These are phyloP conservation scores for Zoanthus solanderi DNA, from an alignment of 92 coral and sea anemone species.

Conservation along the genomic window DNA sequence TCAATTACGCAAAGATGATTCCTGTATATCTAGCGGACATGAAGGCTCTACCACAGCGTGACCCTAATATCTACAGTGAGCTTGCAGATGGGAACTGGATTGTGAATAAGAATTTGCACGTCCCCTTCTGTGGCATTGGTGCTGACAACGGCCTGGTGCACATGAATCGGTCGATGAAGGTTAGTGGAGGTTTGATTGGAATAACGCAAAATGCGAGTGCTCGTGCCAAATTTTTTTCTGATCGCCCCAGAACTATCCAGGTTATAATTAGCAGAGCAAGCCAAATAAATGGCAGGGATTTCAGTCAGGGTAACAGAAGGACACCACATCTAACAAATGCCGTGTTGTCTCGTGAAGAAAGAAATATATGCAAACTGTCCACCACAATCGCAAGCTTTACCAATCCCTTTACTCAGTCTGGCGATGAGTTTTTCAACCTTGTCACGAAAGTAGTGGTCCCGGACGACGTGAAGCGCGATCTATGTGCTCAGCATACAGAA, in stretches of 20 bases:
- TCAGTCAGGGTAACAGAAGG: conserved; percentile 38
- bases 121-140: conserved; percentile 69
- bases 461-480: background rate
- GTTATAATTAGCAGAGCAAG: conserved; percentile 55
- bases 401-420: conserved; percentile 55
- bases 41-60: conserved; percentile 2
- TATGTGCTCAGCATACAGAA: background rate
- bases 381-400: conserved; percentile 52
- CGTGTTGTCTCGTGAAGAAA: conserved; percentile 61
- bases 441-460: background rate
- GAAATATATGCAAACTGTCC: conserved; percentile 45
- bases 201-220: conserved; percentile 61
- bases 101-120: conserved; percentile 66
- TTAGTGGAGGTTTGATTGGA: conserved; percentile 46
- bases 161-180: conserved; percentile 55
- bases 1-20: conserved; percentile 62
- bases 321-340: conserved; percentile 56
- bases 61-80: background rate
- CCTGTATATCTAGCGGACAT: conserved; percentile 65
- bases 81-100: conserved; percentile 63
- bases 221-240: conserved; percentile 60
- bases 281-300: conserved; percentile 61
- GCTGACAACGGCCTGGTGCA: conserved; percentile 74
- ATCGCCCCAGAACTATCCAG: conserved; percentile 73
- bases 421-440: conserved; percentile 57